These are phyloP conservation scores for Octodonta nipae DNA, from an alignment of 2,888 invertebrate species.

Conservation along the genomic window DNA sequence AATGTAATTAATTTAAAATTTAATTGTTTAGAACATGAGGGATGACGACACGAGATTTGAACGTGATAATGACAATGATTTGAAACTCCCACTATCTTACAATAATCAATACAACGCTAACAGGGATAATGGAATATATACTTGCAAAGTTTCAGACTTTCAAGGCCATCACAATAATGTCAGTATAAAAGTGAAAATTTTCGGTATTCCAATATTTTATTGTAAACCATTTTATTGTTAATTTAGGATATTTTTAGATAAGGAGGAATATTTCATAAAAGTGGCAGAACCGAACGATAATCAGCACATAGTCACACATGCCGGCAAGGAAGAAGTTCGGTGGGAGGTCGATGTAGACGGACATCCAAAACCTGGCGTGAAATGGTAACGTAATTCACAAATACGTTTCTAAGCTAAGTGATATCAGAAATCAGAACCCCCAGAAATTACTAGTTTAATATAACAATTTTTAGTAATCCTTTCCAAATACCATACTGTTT, in stretches of 20 bases:
- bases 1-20: too few species aligned
- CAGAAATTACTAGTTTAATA: too few species aligned
- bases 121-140: conserved; percentile 26
- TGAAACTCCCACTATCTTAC: too few species aligned
- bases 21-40: too few species aligned
- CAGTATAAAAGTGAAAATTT: conserved; percentile 16
- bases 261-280: conserved; percentile 24
- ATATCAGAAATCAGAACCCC: too few species aligned
- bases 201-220: conserved; percentile 14
- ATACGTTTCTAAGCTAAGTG: too few species aligned
- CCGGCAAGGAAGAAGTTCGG: conserved; percentile 29
- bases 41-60: too few species aligned
- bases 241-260: conserved; percentile 23
- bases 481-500: too few species aligned
- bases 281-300: conserved; percentile 27
- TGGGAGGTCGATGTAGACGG: conserved; percentile 43
- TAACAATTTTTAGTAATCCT: too few species aligned
- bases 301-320: conserved; percentile 20
- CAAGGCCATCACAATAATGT: conserved; percentile 16
- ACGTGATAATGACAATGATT: too few species aligned
- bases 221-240: too few species aligned
- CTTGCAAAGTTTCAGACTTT: conserved; percentile 26
- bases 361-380: conserved; percentile 41
- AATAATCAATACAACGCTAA: too few species aligned
- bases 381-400: conserved; percentile 43